These are phyloP conservation scores for Andrena praecox DNA, from an alignment of 2,888 invertebrate species.

Conservation along the genomic window DNA sequence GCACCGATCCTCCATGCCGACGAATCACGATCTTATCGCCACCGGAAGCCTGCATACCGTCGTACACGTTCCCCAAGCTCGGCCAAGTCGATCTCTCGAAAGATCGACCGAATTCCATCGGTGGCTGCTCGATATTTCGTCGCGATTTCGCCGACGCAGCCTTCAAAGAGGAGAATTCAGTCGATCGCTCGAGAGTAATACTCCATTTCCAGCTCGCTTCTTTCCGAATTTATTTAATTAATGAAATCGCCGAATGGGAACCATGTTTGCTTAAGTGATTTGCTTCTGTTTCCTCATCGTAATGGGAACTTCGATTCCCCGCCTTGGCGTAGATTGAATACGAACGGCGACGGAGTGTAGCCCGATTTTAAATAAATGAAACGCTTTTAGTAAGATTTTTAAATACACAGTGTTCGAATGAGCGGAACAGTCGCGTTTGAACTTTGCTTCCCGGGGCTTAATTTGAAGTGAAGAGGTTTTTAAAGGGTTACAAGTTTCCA, in stretches of 20 bases:
- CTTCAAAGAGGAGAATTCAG: slow-evolving; percentile 37
- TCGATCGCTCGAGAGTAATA: slow-evolving; percentile 36
- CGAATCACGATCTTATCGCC: slow-evolving; percentile 78
- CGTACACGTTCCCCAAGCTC: slow-evolving; percentile 19
- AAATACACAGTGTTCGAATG: background rate
- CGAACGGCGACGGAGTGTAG: slow-evolving; percentile 4
- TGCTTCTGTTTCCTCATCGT: slow-evolving; percentile 49
- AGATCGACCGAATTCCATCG: background rate
- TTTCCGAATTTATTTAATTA: slow-evolving; percentile 60
- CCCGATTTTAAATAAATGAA: slow-evolving; percentile 30
- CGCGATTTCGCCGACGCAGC: background rate
- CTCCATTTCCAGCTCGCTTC: slow-evolving; percentile 29
- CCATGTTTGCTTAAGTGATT: slow-evolving; percentile 53
- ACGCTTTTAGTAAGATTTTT: slow-evolving; percentile 15
- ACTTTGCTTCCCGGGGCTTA: background rate
- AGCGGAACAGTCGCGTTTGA: background rate
- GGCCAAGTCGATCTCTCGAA: slow-evolving; percentile 4
- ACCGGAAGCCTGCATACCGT: slow-evolving; percentile 74
- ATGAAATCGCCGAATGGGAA: slow-evolving; percentile 53
- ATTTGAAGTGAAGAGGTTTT: background rate
- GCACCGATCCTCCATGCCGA: slow-evolving; percentile 72
- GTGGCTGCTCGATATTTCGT: background rate
- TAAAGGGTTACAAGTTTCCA: too few species aligned
- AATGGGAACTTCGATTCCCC: slow-evolving; percentile 52
- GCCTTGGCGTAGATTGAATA: slow-evolving; percentile 42